phyloP scores from a whole-genome alignment of 2,888 invertebrate genomes.

The Drosophila setosimentum region DNA sequence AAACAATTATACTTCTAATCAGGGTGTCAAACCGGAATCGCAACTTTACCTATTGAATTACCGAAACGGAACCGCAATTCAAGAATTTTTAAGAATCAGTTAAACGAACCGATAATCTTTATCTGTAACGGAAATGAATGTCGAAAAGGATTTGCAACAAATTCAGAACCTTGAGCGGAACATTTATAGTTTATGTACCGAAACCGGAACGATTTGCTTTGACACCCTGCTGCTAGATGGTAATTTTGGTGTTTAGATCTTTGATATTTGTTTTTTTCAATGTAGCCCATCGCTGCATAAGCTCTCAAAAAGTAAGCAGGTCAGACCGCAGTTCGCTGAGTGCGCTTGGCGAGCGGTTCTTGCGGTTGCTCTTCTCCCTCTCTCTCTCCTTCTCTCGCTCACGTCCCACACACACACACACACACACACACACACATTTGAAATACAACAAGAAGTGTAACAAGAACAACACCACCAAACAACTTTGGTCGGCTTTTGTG shows the following conservation, averaged over 20 bases:
- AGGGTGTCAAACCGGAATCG: too few species aligned
- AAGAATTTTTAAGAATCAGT: neutral
- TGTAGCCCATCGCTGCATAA: conserved; percentile 9
- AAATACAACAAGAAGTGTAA: conserved; percentile 22
- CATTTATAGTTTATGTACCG: neutral
- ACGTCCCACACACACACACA: neutral
- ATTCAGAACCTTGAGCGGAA: neutral
- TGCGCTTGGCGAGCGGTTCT: conserved; percentile 69
- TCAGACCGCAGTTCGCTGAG: conserved; percentile 71
- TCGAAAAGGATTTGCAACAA: neutral
- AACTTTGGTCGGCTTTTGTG: conserved; percentile 57
- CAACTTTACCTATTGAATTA: too few species aligned
- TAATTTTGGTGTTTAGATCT: neutral
- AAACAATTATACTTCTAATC: neutral
- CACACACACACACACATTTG: neutral
- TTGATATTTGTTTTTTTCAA: neutral
- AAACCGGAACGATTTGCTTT: neutral
- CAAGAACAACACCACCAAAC: conserved; percentile 37
- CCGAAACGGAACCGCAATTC: too few species aligned
- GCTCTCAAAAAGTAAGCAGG: conserved; percentile 70
- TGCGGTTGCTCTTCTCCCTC: conserved; percentile 56
- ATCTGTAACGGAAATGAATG: neutral
- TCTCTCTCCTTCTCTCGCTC: neutral
- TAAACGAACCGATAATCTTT: neutral
- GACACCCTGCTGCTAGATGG: neutral